Conservation (phyloP, 2,113 vertebrate species). For the Lasiurus cinereus region DNA sequence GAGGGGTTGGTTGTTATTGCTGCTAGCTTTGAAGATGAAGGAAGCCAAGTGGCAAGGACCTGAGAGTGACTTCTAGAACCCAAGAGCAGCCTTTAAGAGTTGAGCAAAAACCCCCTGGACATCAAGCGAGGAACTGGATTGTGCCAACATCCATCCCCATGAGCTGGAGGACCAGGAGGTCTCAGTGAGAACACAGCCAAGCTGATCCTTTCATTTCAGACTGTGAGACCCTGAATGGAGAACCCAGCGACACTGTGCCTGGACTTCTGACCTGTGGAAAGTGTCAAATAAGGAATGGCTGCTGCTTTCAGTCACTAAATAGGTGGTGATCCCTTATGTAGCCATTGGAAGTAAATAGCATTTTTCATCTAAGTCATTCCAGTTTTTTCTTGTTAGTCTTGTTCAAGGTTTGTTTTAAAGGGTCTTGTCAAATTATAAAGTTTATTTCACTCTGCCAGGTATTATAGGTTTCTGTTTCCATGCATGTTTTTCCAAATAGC, state of each 20-base stretch:
- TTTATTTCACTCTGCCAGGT: background rate
- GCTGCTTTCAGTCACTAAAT: background rate
- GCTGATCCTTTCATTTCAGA: background rate
- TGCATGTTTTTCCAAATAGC: background rate
- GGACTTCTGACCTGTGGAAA: background rate
- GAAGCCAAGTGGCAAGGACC: background rate
- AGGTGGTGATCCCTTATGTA: background rate
- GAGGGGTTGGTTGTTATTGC: background rate
- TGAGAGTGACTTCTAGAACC: background rate
- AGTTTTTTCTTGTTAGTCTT: background rate
- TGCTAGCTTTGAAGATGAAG: background rate
- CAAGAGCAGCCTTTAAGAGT: background rate
- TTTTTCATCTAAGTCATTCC: background rate
- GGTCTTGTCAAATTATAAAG: constrained; percentile 14
- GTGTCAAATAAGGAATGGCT: background rate
- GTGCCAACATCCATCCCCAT: background rate
- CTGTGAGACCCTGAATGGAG: background rate
- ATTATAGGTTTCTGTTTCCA: background rate
- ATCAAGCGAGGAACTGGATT: background rate
- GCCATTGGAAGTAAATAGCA: background rate
- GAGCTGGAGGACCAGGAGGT: background rate
- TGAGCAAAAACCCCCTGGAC: background rate
- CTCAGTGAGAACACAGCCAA: background rate
- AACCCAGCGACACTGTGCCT: background rate
- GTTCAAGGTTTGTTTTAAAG: background rate